Conservation (phyloP, 92 coral and sea anemone genomes). For the Phenganax stokvisi region DNA sequence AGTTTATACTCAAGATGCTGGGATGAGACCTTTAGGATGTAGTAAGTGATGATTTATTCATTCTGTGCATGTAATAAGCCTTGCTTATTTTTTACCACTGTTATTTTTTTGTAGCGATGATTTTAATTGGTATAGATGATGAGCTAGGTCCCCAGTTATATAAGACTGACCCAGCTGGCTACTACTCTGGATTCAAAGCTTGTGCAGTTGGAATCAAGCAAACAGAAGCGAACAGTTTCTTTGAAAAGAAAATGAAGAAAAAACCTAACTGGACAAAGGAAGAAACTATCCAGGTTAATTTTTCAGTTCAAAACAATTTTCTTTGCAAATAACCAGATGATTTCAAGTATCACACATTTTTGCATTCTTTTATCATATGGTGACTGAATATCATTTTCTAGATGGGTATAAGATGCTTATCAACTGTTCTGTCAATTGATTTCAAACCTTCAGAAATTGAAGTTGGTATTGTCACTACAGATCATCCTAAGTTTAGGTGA, state of each 20-base stretch:
- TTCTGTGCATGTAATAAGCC: background rate
- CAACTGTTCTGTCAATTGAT: conserved; percentile 89
- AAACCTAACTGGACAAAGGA: conserved; percentile 91
- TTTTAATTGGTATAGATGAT: conserved; percentile 86
- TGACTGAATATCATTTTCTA: conserved; percentile 32
- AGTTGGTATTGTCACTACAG: conserved; percentile 91
- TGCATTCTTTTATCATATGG: background rate
- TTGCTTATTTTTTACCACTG: background rate
- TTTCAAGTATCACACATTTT: background rate
- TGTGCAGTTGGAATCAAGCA: conserved; percentile 93
- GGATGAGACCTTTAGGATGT: conserved; percentile 97
- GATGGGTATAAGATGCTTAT: conserved; percentile 94
- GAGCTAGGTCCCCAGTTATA: conserved; percentile 91
- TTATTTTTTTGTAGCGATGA: conserved; percentile 63
- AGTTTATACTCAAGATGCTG: conserved; percentile 96
- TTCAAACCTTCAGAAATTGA: conserved; percentile 97
- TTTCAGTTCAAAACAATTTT: background rate
- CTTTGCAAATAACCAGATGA: background rate
- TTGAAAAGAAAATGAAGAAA: conserved; percentile 95
- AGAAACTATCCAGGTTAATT: conserved; percentile 83
- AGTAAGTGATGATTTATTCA: conserved; percentile 52
- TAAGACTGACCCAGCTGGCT: conserved; percentile 99
- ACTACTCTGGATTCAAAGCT: conserved; percentile 96
- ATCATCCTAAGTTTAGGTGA: conserved; percentile 81
- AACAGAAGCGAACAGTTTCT: conserved; percentile 97